A percentile compares a stretch with the other conserved stretches of the same genome.
These are phyloP conservation scores for Arnoldichthys spilopterus DNA, from an alignment of 2,797 vertebrate genomes.

Conservation along the genomic window DNA sequence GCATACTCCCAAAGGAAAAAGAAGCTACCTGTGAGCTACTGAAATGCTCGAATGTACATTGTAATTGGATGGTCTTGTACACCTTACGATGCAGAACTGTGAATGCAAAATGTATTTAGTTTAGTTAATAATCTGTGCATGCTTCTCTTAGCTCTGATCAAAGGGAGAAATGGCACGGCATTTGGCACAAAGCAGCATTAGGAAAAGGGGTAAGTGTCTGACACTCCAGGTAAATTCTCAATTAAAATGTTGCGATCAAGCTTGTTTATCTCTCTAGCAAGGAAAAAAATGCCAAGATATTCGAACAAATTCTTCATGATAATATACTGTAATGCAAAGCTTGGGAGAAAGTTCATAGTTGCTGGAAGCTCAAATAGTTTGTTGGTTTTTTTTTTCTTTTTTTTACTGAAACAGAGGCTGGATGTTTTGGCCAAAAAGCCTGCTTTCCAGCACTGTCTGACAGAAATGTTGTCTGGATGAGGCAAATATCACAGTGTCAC, in stretches of 20 bases:
- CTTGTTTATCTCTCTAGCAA: background rate
- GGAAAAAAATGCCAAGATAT: background rate
- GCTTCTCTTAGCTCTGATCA: background rate
- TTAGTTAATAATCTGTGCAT: background rate
- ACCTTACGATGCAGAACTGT: conserved; percentile 12
- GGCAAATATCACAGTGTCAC: background rate
- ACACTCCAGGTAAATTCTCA: background rate
- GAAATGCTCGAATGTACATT: conserved; percentile 32
- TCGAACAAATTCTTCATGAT: background rate
- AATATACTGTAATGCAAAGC: background rate
- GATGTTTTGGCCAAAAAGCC: background rate
- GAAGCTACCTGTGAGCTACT: conserved; percentile 25
- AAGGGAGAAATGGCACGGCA: background rate
- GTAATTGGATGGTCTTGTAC: conserved; percentile 38
- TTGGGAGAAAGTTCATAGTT: background rate
- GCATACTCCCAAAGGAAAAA: conserved; percentile 26
- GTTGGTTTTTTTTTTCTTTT: no score
- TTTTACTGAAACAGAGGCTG: background rate
- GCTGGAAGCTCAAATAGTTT: background rate
- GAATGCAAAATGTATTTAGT: background rate
- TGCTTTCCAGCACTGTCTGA: background rate
- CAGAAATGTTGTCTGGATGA: background rate
- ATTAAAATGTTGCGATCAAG: background rate
- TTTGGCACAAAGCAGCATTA: background rate
- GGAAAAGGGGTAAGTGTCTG: background rate